phyloP scores from a whole-genome alignment of 2,888 invertebrate species.

The Drosophila lacicola region DNA sequence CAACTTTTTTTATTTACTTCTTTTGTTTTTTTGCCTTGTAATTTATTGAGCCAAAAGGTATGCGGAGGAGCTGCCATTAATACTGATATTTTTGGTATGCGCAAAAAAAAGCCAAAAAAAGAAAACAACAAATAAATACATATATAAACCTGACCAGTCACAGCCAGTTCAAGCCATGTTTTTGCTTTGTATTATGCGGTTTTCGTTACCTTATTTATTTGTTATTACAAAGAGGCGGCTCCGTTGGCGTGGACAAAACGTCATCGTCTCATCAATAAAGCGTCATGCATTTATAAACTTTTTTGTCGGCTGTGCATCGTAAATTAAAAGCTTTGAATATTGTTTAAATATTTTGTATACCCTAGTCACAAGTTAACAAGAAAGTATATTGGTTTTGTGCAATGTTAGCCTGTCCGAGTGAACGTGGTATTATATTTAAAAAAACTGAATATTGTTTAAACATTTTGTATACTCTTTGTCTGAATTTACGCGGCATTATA shows the following conservation, averaged over 20 bases:
- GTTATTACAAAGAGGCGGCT: conserved; percentile 36
- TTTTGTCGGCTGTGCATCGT: conserved; percentile 28
- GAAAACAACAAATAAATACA: conserved; percentile 1
- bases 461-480: not conserved
- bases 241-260: conserved; percentile 46
- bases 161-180: conserved; percentile 28
- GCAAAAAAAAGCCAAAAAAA: conserved; percentile 15
- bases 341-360: conserved; percentile 11
- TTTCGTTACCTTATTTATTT: conserved; percentile 49
- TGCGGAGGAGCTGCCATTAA: conserved; percentile 53
- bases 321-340: conserved; percentile 53
- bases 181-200: conserved; percentile 29
- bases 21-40: conserved; percentile 42
- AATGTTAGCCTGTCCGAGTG: not conserved
- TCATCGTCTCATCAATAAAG: conserved; percentile 33
- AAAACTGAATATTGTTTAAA: conserved; percentile 35
- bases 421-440: conserved; percentile 11
- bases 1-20: not conserved
- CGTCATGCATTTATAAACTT: conserved; percentile 33
- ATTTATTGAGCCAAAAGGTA: conserved; percentile 59
- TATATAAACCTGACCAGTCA: conserved; percentile 29
- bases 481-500: no score
- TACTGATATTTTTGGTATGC: conserved; percentile 33
- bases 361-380: not conserved
- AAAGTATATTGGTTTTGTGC: not conserved